A percentile compares a stretch with the other conserved stretches of the same genome.
phyloP scores from a whole-genome alignment of 2,888 invertebrate genomes.

The Drosophila neotestacea region DNA sequence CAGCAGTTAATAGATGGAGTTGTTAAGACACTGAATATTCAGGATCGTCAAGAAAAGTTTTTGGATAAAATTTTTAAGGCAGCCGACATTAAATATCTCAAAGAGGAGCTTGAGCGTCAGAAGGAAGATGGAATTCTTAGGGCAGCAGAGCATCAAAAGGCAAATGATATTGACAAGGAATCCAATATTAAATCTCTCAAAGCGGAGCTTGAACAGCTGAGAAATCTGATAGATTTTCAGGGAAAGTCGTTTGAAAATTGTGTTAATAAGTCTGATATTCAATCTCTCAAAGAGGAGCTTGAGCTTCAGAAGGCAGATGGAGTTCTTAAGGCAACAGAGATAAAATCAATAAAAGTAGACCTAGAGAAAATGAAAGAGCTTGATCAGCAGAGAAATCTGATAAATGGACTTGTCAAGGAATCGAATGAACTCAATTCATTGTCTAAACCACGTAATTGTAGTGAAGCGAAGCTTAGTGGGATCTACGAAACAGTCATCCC shows the following conservation, averaged over 20 bases:
- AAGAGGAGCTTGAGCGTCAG: neutral
- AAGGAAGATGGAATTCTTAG: too few relatives aligned
- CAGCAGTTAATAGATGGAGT: neutral
- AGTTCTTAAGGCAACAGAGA: too few relatives aligned
- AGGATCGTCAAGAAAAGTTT: neutral
- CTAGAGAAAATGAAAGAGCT: too few relatives aligned
- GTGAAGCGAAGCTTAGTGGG: conserved; percentile 16
- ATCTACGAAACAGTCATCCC: conserved; percentile 34
- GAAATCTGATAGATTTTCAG: neutral
- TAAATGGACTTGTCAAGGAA: too few relatives aligned
- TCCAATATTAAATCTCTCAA: neutral
- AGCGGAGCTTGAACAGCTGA: neutral
- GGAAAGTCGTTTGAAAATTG: neutral
- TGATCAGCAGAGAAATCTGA: too few relatives aligned
- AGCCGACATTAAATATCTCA: neutral
- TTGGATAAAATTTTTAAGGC: neutral
- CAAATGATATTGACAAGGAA: too few relatives aligned
- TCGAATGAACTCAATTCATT: too few relatives aligned
- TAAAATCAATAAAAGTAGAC: neutral
- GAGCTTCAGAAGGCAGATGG: neutral
- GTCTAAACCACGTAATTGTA: neutral
- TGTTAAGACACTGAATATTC: neutral
- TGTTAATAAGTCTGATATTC: neutral
- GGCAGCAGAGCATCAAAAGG: too few relatives aligned
- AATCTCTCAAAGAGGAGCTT: neutral